Conservation (phyloP, 1,140 invertebrate species). For the Diachasma alloeum region DNA sequence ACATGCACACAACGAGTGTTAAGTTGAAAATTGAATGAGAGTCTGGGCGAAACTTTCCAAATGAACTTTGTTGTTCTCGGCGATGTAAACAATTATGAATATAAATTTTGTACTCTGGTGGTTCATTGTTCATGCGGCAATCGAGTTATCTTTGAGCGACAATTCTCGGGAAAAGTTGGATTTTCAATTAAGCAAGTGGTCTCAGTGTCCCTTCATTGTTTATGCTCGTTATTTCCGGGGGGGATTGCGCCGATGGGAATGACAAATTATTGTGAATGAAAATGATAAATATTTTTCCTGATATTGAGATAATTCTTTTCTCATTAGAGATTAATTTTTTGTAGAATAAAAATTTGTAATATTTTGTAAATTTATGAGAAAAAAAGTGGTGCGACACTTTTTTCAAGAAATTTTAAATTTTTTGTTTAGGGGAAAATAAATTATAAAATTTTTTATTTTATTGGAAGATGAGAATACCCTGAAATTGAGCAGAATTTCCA, state of each 20-base stretch:
- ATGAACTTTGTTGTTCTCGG: not conserved
- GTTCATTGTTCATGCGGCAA: not conserved
- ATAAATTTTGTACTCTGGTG: not conserved
- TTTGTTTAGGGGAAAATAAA: no score
- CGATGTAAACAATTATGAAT: slow-evolving; percentile 8
- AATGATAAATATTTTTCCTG: no score
- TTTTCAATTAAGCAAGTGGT: not conserved
- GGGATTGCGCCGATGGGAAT: not conserved
- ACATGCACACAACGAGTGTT: not conserved
- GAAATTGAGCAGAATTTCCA: no score
- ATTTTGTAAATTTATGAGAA: no score
- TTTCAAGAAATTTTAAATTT: no score
- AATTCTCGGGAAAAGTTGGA: not conserved
- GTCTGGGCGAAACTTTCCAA: not conserved
- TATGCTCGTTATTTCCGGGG: not conserved
- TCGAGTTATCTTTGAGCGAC: slow-evolving; percentile 5
- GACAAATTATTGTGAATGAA: not conserved
- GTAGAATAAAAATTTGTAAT: no score
- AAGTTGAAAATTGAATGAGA: slow-evolving; percentile 1
- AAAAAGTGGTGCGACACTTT: no score
- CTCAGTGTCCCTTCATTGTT: not conserved
- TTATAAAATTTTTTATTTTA: no score
- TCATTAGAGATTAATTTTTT: no score
- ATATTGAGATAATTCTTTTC: no score
- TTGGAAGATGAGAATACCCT: no score